phyloP scores from a whole-genome alignment of 2,797 vertebrate species.

The Rhynchonycteris naso region DNA sequence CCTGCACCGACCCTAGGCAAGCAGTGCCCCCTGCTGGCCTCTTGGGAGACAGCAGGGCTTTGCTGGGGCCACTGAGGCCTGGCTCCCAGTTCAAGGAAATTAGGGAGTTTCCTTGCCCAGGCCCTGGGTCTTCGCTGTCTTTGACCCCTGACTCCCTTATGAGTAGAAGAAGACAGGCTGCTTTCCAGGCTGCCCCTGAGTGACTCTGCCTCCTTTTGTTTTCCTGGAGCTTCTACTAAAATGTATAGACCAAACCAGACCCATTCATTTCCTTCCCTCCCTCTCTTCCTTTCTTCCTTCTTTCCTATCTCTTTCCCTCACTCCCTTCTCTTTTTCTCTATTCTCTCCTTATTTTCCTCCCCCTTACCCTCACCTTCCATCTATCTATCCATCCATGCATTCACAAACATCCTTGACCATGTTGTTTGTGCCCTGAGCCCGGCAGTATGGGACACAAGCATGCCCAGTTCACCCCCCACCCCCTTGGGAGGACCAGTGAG shows the following conservation, averaged over 20 bases:
- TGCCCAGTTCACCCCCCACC: not conserved
- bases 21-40: slow-evolving; percentile 14
- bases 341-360: no score
- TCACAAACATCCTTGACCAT: not conserved
- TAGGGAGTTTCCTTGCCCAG: not conserved
- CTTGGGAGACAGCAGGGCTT: not conserved
- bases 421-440: not conserved
- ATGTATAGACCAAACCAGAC: not conserved
- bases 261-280: not conserved
- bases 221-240: not conserved
- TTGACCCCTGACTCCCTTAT: not conserved
- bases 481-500: not conserved
- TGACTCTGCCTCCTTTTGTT: not conserved
- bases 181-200: not conserved
- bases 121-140: not conserved
- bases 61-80: not conserved
- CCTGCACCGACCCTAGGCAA: not conserved
- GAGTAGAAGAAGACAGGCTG: not conserved
- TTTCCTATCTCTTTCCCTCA: not conserved
- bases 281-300: no score
- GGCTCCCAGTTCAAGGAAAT: not conserved
- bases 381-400: not conserved
- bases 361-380: no score
- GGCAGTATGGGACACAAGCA: no score
- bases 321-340: not conserved